Conservation (phyloP, 2,888 invertebrate genomes). For the Hypomecis atomaria region DNA sequence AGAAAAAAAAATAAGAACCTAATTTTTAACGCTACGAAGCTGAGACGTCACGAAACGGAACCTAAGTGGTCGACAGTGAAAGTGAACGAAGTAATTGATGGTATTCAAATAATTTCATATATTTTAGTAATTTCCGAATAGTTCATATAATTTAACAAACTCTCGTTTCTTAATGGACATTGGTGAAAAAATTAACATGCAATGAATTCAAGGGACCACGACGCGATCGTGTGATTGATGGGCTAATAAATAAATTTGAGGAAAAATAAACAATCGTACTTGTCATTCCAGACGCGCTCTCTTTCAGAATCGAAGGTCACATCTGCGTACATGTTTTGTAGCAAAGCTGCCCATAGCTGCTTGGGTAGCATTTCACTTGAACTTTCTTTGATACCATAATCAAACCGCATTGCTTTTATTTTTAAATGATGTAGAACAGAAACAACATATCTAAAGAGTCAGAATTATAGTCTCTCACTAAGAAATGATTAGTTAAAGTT, state of each 20-base stretch:
- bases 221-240: constrained; percentile 30
- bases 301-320: constrained; percentile 66
- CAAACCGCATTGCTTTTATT: neutral
- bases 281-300: constrained; percentile 65
- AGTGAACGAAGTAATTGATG: constrained; percentile 71
- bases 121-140: constrained; percentile 36
- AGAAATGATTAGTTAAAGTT: too few species aligned
- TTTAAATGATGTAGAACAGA: neutral
- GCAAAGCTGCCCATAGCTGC: constrained; percentile 54
- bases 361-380: constrained; percentile 61
- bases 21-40: constrained; percentile 61
- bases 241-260: constrained; percentile 42
- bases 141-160: constrained; percentile 18
- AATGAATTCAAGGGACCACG: constrained; percentile 26
- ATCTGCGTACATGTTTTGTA: constrained; percentile 68
- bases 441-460: neutral
- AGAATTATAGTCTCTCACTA: too few species aligned
- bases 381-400: constrained; percentile 36
- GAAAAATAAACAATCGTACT: constrained; percentile 51
- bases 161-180: constrained; percentile 15
- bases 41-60: constrained; percentile 70
- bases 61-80: constrained; percentile 75
- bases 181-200: constrained; percentile 33
- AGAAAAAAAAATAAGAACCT: constrained; percentile 55
- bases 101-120: constrained; percentile 61